Base-by-base conservation (phyloP, 2,797 vertebrate genomes). In the Lateolabrax maculatus region DNA sequence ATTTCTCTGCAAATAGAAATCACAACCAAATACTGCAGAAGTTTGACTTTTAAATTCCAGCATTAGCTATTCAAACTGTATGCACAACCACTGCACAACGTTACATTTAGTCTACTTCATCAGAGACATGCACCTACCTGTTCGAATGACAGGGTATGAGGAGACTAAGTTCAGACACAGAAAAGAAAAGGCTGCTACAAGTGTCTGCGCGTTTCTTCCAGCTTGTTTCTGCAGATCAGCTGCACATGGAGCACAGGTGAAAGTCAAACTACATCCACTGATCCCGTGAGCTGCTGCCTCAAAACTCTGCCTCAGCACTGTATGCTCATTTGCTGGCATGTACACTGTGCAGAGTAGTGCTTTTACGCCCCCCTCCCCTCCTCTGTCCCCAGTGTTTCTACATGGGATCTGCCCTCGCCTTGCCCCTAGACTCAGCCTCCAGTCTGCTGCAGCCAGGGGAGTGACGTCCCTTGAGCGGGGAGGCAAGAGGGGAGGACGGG, bases 281-380 rank as follows among this genome's bases (percentile, higher is more conserved):
- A 71, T 75, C 55, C 60, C 51, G 62, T 68, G 66, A 85, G 76
- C 67, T 81, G 66, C 81, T 80, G 83, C 87, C 86, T 85, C 80
- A 21, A 62, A 43, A 36, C 71, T 39, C 27, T 58, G 23, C 70
- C 43, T 19, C 58, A 69, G 60, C 75, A 77, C 77, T 65, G 77
- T 58, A 78, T 81, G 84, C 79, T 88, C 84, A 81, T 81, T 73
- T 87, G 66, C 82, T 90, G 89, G 90, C 86, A 91, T 87, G 77
- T 79, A 78, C 86, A 89, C 76, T 79, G 80, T 67, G 58, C 83
- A 77, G 78, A 85, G 53, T 74, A 76, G 84, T 81, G 78, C 77
- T 87, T 92, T 92, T 85, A 92, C 91, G 85, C 90, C 92, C 91
- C 92, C 89, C 91, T 85, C 90, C 92, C 91, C 92, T 89, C 79